phyloP scores from a whole-genome alignment of 2,888 invertebrate species.

The Pantelozetes paolii region DNA sequence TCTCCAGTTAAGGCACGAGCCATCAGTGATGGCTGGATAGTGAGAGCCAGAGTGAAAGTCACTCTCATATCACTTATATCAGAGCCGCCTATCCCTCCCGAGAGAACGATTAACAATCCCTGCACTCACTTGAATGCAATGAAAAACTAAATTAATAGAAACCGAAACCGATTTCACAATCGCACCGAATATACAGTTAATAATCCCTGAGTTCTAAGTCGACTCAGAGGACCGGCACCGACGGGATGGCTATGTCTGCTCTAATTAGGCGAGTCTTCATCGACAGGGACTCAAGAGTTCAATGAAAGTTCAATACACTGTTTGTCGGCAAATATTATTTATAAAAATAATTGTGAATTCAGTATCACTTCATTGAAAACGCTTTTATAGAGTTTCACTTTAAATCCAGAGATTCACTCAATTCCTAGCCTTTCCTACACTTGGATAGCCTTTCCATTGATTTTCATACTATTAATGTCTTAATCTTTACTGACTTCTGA shows the following conservation, averaged over 20 bases:
- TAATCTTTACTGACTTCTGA: conserved; percentile 33
- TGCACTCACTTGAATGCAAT: conserved; percentile 22
- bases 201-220: conserved; percentile 22
- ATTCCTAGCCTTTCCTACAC: neutral
- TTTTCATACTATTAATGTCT: no score
- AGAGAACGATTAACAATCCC: conserved; percentile 31
- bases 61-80: conserved; percentile 10
- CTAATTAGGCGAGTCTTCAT: conserved; percentile 21
- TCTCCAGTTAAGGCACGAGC: conserved; percentile 30
- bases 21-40: neutral
- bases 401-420: conserved; percentile 4
- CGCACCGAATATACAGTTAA: conserved; percentile 28
- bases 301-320: neutral
- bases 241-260: conserved; percentile 29
- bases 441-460: neutral
- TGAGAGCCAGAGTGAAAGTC: conserved; percentile 3
- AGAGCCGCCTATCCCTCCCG: conserved; percentile 29
- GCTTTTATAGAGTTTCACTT: conserved; percentile 9
- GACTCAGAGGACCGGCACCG: conserved; percentile 14
- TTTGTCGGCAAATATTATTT: conserved; percentile 12
- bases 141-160: conserved; percentile 36
- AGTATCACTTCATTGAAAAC: conserved; percentile 21
- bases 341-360: conserved; percentile 21
- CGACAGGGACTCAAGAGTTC: neutral
- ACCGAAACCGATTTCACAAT: conserved; percentile 17